These are phyloP conservation scores for Tenthredo scrophulariae DNA, from an alignment of 2,888 invertebrate species.

Conservation along the genomic window DNA sequence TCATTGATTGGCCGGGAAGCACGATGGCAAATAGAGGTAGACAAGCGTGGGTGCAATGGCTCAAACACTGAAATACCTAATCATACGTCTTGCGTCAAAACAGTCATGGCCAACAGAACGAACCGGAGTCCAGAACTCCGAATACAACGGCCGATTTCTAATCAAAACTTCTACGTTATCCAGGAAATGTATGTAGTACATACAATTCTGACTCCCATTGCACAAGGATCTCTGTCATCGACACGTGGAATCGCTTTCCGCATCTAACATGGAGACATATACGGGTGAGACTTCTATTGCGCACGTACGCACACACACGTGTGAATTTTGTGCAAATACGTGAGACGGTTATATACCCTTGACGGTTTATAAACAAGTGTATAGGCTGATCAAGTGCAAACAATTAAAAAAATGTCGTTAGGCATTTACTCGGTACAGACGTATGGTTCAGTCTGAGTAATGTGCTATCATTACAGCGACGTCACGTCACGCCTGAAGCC, in stretches of 20 bases:
- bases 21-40: conserved; percentile 25
- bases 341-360: neutral
- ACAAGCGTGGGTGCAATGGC: conserved; percentile 18
- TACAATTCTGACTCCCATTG: neutral
- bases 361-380: neutral
- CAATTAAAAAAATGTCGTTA: conserved; percentile 44
- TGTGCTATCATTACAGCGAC: conserved; percentile 43
- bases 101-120: neutral
- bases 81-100: neutral
- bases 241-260: neutral
- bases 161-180: conserved; percentile 14
- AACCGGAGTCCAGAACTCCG: neutral
- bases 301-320: neutral
- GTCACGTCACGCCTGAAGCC: conserved; percentile 48
- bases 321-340: conserved; percentile 32
- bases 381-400: conserved; percentile 20
- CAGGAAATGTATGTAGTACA: neutral
- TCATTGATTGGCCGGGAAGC: conserved; percentile 49
- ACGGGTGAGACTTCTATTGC: neutral
- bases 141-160: conserved; percentile 10
- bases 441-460: conserved; percentile 36
- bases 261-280: neutral
- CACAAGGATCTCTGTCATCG: neutral
- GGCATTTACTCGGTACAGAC: conserved; percentile 31
- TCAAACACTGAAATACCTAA: conserved; percentile 14